These are phyloP conservation scores for Caenorhabditis brenneri DNA, from an alignment of 1,140 invertebrate species.

Conservation along the genomic window DNA sequence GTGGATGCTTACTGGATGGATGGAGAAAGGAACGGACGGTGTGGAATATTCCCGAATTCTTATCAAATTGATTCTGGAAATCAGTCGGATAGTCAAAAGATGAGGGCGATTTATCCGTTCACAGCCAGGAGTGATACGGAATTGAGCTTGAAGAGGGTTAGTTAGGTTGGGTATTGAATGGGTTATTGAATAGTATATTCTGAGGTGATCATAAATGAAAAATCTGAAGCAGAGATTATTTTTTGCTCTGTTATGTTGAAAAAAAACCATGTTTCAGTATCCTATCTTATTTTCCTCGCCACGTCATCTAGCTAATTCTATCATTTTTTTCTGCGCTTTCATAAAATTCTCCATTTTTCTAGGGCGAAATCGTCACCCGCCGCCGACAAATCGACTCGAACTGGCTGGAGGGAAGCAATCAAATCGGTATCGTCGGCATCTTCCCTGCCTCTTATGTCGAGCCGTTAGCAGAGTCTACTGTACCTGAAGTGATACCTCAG, in stretches of 20 bases:
- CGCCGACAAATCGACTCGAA: constrained; percentile 52
- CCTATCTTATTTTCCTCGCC: no score
- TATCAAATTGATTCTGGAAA: constrained; percentile 68
- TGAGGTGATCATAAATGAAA: no score
- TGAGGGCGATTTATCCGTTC: constrained; percentile 56
- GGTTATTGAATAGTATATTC: no score
- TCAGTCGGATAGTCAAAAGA: constrained; percentile 9
- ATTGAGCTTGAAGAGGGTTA: constrained; percentile 52
- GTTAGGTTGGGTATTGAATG: neutral
- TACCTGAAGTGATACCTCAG: neutral
- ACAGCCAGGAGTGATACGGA: constrained; percentile 55
- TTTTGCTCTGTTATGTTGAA: no score
- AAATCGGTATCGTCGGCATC: constrained; percentile 56
- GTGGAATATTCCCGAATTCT: constrained; percentile 85
- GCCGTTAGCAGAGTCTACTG: neutral
- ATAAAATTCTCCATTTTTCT: neutral
- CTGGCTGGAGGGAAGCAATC: constrained; percentile 57
- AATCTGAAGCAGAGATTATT: no score
- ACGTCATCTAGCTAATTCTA: no score
- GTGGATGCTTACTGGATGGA: constrained; percentile 95
- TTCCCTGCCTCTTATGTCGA: constrained; percentile 57
- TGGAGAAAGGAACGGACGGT: constrained; percentile 81
- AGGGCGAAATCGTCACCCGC: constrained; percentile 49
- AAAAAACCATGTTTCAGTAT: no score
- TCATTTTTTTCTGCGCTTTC: no score